A percentile compares a stretch with the other conserved stretches of the same genome.
phyloP scores from a whole-genome alignment of 2,797 vertebrate species.

The Chiroxiphia lanceolata region DNA sequence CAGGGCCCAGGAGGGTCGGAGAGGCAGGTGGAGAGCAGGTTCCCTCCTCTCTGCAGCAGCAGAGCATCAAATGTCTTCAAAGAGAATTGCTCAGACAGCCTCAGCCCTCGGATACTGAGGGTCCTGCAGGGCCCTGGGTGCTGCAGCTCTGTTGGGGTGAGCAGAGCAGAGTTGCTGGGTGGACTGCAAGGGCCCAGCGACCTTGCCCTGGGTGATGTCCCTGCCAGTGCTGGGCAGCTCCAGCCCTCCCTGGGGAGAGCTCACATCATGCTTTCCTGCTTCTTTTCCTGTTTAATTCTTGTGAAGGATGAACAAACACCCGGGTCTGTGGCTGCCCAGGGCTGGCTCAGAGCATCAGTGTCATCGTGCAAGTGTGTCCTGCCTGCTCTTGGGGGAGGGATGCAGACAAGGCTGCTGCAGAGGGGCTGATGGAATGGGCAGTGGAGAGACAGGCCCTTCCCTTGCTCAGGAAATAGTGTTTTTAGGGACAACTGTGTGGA shows the following conservation, averaged over 20 bases:
- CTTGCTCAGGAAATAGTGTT: background rate
- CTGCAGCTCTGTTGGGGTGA: background rate
- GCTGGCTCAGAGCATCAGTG: background rate
- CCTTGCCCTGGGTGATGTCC: background rate
- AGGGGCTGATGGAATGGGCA: background rate
- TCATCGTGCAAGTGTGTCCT: background rate
- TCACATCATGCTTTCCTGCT: background rate
- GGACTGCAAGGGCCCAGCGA: background rate
- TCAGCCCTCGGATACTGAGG: background rate
- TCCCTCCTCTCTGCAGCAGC: background rate
- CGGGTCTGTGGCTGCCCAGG: background rate
- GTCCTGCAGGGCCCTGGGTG: background rate
- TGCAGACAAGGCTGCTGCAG: background rate
- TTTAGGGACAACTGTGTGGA: fast-evolving
- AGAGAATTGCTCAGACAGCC: background rate
- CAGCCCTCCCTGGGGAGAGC: background rate
- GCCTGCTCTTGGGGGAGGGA: background rate
- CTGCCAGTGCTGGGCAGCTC: background rate
- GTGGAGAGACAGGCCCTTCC: background rate
- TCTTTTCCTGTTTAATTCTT: background rate
- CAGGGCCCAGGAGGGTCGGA: background rate
- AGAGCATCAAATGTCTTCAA: background rate
- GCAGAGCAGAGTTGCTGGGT: background rate
- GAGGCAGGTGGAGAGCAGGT: fast-evolving
- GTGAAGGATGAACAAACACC: background rate